phyloP scores from a whole-genome alignment of 92 coral and sea anemone genomes.

The Porites lobata region DNA sequence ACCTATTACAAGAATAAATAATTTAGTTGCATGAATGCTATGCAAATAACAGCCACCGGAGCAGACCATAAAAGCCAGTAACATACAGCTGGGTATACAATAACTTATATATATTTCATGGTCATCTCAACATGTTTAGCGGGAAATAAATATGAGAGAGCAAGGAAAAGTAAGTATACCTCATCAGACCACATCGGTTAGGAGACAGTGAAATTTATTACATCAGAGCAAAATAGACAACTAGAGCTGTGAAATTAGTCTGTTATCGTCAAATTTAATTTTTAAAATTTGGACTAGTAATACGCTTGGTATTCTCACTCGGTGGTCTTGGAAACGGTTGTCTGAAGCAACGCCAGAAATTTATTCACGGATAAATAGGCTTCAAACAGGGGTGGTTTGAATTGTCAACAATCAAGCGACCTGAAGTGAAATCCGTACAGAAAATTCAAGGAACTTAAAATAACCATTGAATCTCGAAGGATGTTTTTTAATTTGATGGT shows the following conservation, averaged over 20 bases:
- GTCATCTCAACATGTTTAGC: constrained; percentile 13
- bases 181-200: background rate
- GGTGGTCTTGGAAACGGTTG: background rate
- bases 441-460: background rate
- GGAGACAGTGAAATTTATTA: background rate
- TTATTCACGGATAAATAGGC: no score
- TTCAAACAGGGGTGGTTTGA: background rate
- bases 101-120: constrained; percentile 4
- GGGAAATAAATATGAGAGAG: constrained; percentile 22
- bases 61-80: constrained; percentile 1
- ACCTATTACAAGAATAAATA: constrained; percentile 16
- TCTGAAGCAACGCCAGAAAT: background rate
- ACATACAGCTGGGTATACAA: constrained; percentile 24
- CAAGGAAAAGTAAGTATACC: constrained; percentile 25
- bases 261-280: no score
- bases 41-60: constrained; percentile 28
- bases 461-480: background rate
- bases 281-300: background rate
- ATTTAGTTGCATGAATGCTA: constrained; percentile 38
- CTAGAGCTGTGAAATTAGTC: no score
- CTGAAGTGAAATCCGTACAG: background rate
- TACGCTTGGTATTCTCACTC: background rate
- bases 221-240: no score
- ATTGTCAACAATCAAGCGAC: background rate
- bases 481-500: background rate